Evolutionary conservation across 2,113 vertebrate genomes (phyloP).

Genomic region (Paedocypris sp.): DNA sequence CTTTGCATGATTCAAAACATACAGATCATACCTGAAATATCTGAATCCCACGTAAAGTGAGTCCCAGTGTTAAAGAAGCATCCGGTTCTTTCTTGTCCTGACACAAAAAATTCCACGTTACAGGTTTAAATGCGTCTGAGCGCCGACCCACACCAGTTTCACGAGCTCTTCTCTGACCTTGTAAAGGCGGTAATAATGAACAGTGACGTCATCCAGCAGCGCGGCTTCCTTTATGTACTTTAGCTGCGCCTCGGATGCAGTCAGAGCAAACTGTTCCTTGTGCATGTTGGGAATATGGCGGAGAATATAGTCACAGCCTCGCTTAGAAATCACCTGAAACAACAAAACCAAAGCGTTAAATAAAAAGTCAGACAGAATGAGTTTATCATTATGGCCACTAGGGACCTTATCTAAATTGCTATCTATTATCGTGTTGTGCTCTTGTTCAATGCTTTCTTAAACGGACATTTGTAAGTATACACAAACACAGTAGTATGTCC

Average conservation of each 20-base stretch:
- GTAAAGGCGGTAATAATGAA: slow-evolving; percentile 92
- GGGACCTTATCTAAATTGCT: no score
- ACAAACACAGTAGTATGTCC: no score
- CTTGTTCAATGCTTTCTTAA: no score
- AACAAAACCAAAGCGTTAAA: not conserved
- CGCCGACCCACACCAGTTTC: not conserved
- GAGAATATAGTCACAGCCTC: slow-evolving; percentile 92
- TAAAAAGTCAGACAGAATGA: no score
- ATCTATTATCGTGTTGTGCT: no score
- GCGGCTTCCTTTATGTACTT: slow-evolving; percentile 95
- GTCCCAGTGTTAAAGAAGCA: slow-evolving; percentile 80
- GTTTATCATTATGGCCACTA: no score
- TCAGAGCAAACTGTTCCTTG: slow-evolving; percentile 96
- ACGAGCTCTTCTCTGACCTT: slow-evolving; percentile 65
- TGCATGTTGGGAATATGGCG: slow-evolving; percentile 97
- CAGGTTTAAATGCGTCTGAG: not conserved
- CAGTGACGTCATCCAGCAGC: slow-evolving; percentile 85
- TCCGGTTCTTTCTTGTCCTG: slow-evolving; percentile 96
- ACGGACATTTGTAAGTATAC: no score
- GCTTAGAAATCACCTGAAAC: slow-evolving; percentile 82
- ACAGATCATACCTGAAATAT: slow-evolving; percentile 84
- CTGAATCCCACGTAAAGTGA: slow-evolving; percentile 95
- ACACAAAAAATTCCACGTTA: not conserved
- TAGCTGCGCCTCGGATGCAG: slow-evolving; percentile 85
- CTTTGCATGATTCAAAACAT: not conserved